These are phyloP conservation scores for Drosophila silvestris DNA, from an alignment of 2,888 invertebrate species.

Conservation along the genomic window DNA sequence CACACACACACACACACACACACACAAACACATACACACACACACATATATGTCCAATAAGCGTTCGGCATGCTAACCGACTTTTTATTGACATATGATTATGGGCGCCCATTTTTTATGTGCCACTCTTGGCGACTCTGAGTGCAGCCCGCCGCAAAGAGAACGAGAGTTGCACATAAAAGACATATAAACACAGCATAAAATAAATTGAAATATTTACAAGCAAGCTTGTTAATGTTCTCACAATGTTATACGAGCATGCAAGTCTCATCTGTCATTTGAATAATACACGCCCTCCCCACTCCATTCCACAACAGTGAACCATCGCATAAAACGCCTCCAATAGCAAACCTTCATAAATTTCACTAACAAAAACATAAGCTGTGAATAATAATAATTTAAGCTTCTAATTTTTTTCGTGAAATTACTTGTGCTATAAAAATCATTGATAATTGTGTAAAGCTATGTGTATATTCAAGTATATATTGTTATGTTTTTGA, in stretches of 20 bases:
- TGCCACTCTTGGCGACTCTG: slow-evolving; percentile 37
- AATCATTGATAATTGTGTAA: not conserved
- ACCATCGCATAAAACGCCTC: slow-evolving; percentile 17
- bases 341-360: slow-evolving; percentile 39
- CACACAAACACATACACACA: slow-evolving; percentile 14
- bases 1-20: slow-evolving; percentile 17
- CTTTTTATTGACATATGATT: slow-evolving; percentile 80
- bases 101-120: slow-evolving; percentile 79
- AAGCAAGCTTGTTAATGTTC: slow-evolving; percentile 73
- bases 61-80: slow-evolving; percentile 70
- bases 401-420: not conserved
- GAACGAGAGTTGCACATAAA: slow-evolving; percentile 69
- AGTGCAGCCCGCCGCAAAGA: slow-evolving; percentile 52
- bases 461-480: not conserved
- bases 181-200: slow-evolving; percentile 66
- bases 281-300: slow-evolving; percentile 37
- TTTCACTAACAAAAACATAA: slow-evolving; percentile 46
- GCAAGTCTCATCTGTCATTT: slow-evolving; percentile 63
- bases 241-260: slow-evolving; percentile 64
- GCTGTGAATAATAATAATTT: not conserved
- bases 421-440: not conserved
- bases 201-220: slow-evolving; percentile 81
- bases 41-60: slow-evolving; percentile 46
- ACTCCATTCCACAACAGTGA: slow-evolving; percentile 15
- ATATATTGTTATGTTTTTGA: not conserved